A percentile compares a stretch with the other conserved stretches of the same genome.
Evolutionary conservation across 2,113 vertebrate species (phyloP).

Genomic region (Columbina picui): DNA sequence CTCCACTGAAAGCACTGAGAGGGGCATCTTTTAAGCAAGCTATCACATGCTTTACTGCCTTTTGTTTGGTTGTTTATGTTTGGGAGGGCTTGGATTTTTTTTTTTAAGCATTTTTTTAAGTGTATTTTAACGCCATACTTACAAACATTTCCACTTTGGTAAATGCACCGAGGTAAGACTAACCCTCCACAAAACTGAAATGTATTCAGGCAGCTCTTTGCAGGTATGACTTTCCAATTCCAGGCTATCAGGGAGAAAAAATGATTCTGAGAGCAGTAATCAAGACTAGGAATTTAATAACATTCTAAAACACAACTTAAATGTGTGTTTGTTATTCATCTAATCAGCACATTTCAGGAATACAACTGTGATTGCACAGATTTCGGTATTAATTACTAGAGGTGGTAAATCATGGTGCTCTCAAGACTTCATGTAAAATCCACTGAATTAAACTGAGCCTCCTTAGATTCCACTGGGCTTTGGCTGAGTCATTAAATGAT

Average conservation of each 20-base stretch:
- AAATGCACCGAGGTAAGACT: neutral
- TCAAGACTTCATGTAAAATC: constrained; percentile 36
- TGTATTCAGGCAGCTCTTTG: neutral
- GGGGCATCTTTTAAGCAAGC: neutral
- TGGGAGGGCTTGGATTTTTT: too few species aligned
- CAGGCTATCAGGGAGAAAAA: neutral
- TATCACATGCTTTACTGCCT: neutral
- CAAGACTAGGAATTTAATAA: constrained; percentile 66
- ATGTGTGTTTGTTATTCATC: constrained; percentile 31
- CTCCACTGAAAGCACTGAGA: neutral
- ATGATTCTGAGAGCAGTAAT: constrained; percentile 36
- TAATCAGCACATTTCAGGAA: constrained; percentile 52
- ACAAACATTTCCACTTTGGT: neutral
- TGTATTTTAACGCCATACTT: neutral
- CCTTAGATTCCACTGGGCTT: constrained; percentile 4
- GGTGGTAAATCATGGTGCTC: neutral
- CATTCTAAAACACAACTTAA: constrained; percentile 58
- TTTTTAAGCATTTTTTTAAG: neutral
- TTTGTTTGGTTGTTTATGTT: neutral
- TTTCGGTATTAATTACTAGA: constrained; percentile 28
- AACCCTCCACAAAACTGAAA: neutral
- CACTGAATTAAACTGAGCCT: constrained; percentile 11
- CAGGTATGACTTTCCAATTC: neutral
- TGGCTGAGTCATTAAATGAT: neutral
- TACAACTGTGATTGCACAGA: constrained; percentile 35